Evolutionary conservation across 2,113 vertebrate genomes (phyloP).

Genomic region (Lophochroa leadbeateri): DNA sequence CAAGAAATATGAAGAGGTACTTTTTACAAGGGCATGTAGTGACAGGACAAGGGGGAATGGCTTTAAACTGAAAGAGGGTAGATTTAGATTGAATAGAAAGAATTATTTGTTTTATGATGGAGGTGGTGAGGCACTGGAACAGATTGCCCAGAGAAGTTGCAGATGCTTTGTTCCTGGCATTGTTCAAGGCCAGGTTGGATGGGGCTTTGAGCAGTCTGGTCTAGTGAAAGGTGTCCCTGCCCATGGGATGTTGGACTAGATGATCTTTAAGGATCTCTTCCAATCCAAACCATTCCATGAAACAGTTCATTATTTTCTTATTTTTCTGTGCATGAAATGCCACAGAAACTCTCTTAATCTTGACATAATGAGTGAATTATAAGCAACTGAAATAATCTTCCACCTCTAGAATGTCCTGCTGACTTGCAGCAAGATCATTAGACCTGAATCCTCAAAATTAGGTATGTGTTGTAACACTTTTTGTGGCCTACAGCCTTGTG

Average conservation of each 20-base stretch:
- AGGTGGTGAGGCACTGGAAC: background rate
- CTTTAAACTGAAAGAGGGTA: background rate
- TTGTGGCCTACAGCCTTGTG: background rate
- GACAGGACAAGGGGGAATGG: background rate
- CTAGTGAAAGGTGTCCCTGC: background rate
- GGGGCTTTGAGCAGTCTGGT: background rate
- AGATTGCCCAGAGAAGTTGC: background rate
- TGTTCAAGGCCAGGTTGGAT: background rate
- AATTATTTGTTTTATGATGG: background rate
- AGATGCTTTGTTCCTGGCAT: rapidly evolving
- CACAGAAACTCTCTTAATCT: background rate
- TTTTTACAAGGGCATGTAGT: background rate
- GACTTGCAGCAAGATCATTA: background rate
- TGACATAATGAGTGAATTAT: background rate
- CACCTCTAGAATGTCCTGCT: background rate
- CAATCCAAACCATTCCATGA: background rate
- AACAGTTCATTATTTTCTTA: background rate
- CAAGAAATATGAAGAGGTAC: background rate
- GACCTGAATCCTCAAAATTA: background rate
- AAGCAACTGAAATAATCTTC: background rate
- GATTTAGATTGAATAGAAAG: background rate
- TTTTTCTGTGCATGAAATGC: background rate
- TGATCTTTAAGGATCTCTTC: background rate
- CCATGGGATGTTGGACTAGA: background rate
- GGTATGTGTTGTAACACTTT: background rate